Conservation (phyloP, 2,888 invertebrate species). For the Lamellibrachia satsuma region DNA sequence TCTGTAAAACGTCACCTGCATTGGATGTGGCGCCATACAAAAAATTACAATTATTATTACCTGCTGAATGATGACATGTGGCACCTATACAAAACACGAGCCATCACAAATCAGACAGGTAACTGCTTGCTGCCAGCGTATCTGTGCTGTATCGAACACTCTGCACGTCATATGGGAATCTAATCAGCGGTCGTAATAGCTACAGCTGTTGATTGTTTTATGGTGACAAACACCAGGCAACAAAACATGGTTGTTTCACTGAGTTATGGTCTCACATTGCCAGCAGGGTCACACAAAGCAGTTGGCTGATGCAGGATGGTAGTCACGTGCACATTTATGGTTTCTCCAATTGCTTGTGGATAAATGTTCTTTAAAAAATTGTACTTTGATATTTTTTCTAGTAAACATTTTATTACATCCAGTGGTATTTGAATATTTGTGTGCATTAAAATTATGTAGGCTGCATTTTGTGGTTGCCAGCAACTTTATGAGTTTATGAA, state of each 20-base stretch:
- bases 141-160: not conserved
- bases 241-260: not conserved
- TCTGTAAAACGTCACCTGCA: too few species aligned
- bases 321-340: not conserved
- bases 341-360: not conserved
- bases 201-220: not conserved
- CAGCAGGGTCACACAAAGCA: not conserved
- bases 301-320: not conserved
- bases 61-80: not conserved
- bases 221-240: not conserved
- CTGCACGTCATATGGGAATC: not conserved
- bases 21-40: too few species aligned
- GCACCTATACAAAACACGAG: not conserved
- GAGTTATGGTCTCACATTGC: not conserved
- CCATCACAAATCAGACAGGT: not conserved
- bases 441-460: too few species aligned
- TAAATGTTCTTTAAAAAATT: not conserved
- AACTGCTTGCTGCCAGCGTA: not conserved
- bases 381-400: not conserved
- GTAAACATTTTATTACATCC: not conserved
- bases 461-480: too few species aligned
- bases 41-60: not conserved
- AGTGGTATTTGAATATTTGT: not conserved
- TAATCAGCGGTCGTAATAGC: not conserved
- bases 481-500: too few species aligned